Evolutionary conservation across 1,140 invertebrate species (phyloP).

Genomic region (Nasonia vitripennis): DNA sequence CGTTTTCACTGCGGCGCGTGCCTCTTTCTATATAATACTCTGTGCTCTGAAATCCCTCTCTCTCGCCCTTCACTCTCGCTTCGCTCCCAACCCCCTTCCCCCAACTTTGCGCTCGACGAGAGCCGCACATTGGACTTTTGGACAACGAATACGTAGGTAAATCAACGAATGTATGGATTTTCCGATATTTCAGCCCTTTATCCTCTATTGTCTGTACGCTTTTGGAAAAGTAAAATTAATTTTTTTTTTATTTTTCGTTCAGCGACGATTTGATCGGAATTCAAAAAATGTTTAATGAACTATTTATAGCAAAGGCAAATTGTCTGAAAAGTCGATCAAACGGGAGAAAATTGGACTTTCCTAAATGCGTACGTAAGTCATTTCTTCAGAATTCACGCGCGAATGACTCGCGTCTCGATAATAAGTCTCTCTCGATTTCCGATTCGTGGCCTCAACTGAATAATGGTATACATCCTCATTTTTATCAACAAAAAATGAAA

Average conservation of each 20-base stretch:
- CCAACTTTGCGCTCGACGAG: not conserved
- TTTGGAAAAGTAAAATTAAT: not conserved
- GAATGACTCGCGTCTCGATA: conserved; percentile 5
- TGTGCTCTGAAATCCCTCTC: not conserved
- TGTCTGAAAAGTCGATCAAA: not conserved
- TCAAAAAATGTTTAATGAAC: not conserved
- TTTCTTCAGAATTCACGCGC: not conserved
- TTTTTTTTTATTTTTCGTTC: not conserved
- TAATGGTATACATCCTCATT: not conserved
- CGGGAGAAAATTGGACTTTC: not conserved
- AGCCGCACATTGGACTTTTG: not conserved
- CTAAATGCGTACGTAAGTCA: not conserved
- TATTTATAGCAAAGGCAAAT: not conserved
- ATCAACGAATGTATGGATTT: conserved; percentile 13
- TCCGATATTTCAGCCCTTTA: not conserved
- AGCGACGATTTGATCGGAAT: not conserved
- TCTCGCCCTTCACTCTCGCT: not conserved
- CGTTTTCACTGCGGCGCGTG: not conserved
- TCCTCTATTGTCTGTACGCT: not conserved
- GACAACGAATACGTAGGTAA: conserved; percentile 26
- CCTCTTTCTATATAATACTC: not conserved
- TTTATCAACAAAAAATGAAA: not conserved
- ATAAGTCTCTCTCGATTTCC: not conserved
- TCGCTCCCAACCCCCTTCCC: not conserved
- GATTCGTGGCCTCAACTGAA: not conserved